Evolutionary conservation across 2,797 vertebrate genomes (phyloP).

Genomic region (Melopsittacus undulatus): DNA sequence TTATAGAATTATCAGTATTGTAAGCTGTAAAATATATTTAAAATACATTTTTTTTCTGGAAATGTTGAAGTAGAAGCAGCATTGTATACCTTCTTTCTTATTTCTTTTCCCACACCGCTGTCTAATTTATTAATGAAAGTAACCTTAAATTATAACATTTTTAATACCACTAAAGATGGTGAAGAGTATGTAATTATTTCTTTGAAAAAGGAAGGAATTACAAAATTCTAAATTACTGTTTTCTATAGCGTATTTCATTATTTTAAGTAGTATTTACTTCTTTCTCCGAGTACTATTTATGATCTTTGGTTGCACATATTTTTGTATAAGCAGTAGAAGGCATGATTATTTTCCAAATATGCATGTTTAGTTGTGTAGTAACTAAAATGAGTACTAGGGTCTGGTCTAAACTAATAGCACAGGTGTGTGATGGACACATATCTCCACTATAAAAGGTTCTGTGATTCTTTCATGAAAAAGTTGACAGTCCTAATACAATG

Average conservation of each 20-base stretch:
- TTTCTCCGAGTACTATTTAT: slow-evolving; percentile 26
- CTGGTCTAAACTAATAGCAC: not conserved
- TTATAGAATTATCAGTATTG: slow-evolving; percentile 72
- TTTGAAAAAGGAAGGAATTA: slow-evolving; percentile 62
- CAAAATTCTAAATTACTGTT: slow-evolving; percentile 72
- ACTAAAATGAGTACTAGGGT: not conserved
- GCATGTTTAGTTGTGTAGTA: not conserved
- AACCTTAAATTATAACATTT: slow-evolving; percentile 62
- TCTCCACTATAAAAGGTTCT: not conserved
- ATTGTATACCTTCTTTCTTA: not conserved
- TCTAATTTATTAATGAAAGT: slow-evolving; percentile 72
- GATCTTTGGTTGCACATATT: not conserved
- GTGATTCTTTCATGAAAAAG: not conserved
- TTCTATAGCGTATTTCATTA: slow-evolving; percentile 43
- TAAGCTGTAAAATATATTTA: slow-evolving; percentile 55
- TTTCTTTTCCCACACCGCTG: slow-evolving; percentile 50
- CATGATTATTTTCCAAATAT: not conserved
- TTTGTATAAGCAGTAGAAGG: not conserved
- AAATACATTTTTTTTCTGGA: slow-evolving; percentile 69
- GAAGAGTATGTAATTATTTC: slow-evolving; percentile 67
- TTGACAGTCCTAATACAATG: not conserved
- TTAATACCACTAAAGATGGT: slow-evolving; percentile 65
- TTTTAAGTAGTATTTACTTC: slow-evolving; percentile 56
- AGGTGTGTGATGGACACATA: not conserved
- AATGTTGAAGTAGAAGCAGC: slow-evolving; percentile 45